Conservation (phyloP, 2,113 vertebrate species). For the Rhineura floridana region DNA sequence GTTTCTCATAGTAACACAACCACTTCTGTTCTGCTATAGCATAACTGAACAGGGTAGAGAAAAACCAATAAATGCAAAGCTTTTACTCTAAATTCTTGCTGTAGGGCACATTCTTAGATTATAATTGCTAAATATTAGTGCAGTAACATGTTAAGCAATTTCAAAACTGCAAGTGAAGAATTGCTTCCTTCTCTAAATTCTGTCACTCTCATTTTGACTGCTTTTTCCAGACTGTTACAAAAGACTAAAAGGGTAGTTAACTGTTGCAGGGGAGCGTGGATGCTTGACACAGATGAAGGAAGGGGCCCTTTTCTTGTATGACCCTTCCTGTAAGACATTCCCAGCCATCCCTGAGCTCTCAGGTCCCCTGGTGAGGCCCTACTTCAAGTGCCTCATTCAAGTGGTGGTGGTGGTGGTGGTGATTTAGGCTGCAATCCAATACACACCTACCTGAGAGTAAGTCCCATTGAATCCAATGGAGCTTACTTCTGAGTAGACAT, state of each 20-base stretch:
- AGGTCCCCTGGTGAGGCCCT: too few species aligned
- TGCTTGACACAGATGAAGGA: not conserved
- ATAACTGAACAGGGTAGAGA: not conserved
- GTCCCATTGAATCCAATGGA: too few species aligned
- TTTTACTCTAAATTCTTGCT: not conserved
- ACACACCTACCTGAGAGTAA: too few species aligned
- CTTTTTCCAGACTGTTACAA: not conserved
- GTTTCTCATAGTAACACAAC: too few species aligned
- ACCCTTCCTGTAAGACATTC: not conserved
- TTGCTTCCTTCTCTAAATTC: not conserved
- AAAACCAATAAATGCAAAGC: not conserved
- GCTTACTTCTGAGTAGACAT: too few species aligned
- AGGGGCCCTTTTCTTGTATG: not conserved
- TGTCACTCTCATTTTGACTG: not conserved
- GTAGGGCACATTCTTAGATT: not conserved
- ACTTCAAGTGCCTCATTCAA: not conserved
- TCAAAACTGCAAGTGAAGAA: not conserved
- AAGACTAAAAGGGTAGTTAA: not conserved
- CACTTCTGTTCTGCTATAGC: too few species aligned
- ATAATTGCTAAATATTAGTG: not conserved
- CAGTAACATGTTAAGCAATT: not conserved
- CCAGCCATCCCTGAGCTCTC: not conserved
- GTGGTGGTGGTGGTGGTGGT: too few species aligned
- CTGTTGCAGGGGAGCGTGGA: not conserved
- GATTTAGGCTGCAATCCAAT: too few species aligned